Evolutionary conservation across 2,888 invertebrate species (phyloP).

Genomic region (Drosophila subquinaria): DNA sequence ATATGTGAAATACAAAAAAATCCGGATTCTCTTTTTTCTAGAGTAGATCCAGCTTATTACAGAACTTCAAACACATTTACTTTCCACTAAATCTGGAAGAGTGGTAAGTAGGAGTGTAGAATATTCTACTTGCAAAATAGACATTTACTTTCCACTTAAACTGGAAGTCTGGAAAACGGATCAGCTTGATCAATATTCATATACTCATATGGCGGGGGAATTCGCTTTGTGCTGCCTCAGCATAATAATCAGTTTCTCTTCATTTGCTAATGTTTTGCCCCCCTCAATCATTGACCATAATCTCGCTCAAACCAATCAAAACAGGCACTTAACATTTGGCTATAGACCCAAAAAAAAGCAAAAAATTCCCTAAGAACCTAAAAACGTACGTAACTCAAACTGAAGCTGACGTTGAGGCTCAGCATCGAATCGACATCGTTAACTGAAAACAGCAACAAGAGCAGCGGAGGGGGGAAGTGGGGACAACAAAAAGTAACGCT

Average conservation of each 20-base stretch:
- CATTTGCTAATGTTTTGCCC: conserved; percentile 17
- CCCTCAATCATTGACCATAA: conserved; percentile 58
- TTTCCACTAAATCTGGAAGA: not conserved
- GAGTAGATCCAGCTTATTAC: not conserved
- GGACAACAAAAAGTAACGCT: conserved; percentile 40
- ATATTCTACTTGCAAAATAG: not conserved
- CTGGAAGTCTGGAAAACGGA: not conserved
- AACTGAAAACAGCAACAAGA: conserved; percentile 31
- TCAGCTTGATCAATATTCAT: conserved; percentile 14
- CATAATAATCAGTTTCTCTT: conserved; percentile 17
- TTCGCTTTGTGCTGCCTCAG: not conserved
- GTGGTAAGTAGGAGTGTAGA: not conserved
- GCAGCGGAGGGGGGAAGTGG: not conserved
- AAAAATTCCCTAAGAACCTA: conserved; percentile 20
- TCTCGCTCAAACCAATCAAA: conserved; percentile 72
- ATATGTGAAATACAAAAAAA: not conserved
- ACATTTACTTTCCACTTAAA: not conserved
- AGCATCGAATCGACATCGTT: conserved; percentile 26
- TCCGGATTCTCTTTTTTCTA: not conserved
- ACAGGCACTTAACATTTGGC: conserved; percentile 77
- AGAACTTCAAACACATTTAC: not conserved
- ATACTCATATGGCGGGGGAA: not conserved
- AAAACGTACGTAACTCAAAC: conserved; percentile 20
- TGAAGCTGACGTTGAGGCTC: not conserved
- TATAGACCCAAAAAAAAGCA: conserved; percentile 28